phyloP scores from a whole-genome alignment of 2,888 invertebrate species.

The Hyalella azteca region DNA sequence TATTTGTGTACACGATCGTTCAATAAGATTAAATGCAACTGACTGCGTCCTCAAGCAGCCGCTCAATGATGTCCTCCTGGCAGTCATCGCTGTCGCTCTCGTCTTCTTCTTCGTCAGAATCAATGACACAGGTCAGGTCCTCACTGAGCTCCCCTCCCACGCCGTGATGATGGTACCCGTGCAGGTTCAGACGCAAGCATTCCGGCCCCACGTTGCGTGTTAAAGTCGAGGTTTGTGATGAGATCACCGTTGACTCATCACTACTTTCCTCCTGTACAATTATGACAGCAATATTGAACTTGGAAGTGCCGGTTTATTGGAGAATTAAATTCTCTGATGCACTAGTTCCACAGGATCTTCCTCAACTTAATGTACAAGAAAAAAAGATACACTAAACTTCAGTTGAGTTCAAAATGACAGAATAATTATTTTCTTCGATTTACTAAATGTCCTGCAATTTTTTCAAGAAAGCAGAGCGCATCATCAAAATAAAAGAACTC shows the following conservation, averaged over 20 bases:
- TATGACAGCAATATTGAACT: too few relatives aligned
- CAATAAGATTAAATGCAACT: not conserved
- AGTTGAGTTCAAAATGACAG: too few relatives aligned
- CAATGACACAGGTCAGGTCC: slow-evolving; percentile 59
- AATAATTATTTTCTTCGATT: too few relatives aligned
- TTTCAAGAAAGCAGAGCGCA: too few relatives aligned
- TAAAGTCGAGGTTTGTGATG: slow-evolving; percentile 93
- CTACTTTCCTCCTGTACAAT: slow-evolving; percentile 91
- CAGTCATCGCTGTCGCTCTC: slow-evolving; percentile 65
- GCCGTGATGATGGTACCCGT: slow-evolving; percentile 4
- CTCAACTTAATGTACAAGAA: too few relatives aligned
- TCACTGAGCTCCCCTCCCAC: slow-evolving; percentile 38
- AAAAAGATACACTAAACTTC: too few relatives aligned
- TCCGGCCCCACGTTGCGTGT: slow-evolving; percentile 74
- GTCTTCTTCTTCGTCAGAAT: slow-evolving; percentile 64
- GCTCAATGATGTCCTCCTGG: slow-evolving; percentile 61
- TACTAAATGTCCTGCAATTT: too few relatives aligned
- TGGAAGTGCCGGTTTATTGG: too few relatives aligned
- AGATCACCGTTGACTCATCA: slow-evolving; percentile 94
- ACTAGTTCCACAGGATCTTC: too few relatives aligned
- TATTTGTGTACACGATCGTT: not conserved
- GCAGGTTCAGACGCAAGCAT: slow-evolving; percentile 49
- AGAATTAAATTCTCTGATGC: too few relatives aligned
- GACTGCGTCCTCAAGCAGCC: slow-evolving; percentile 56
- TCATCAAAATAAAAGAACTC: too few relatives aligned